Base-by-base conservation (phyloP, 1,140 invertebrate species). In the Trichonephila inaurata region DNA sequence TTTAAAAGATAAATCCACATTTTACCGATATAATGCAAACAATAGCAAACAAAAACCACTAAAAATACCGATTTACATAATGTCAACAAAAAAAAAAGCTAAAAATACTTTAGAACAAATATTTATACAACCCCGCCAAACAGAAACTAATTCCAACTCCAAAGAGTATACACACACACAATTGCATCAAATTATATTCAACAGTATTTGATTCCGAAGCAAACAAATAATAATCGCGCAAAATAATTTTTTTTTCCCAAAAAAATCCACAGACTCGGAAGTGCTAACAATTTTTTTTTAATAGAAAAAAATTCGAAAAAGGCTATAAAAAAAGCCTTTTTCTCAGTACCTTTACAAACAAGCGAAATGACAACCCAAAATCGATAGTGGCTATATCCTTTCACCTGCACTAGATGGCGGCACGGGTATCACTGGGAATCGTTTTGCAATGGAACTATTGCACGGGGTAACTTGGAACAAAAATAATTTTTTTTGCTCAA, bases 281-380 rank as follows among this genome's bases (percentile, higher is more conserved):
- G 72, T 16, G 28, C 33, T 28, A 33, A 40, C 28, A 77, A 77
- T 40, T 40, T 77, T 77, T 33, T 77, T 77, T 77, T 18, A 8
- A n/a, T 58, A 12, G 28, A 83, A 83, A 60, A 28, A 88, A 69
- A n/a, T 44, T 72, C 87, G 62, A 40, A 85, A 83, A 69, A 58
- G 24, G 10, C 60, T 62, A 33, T 89, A 89, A 89, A 89, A 88
- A 51, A 72, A 89, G 58, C 33, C 64, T 61, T 89, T 64, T 62
- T 58, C 91, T 93, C 66, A 88, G 69, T 93, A 93, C 92, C 92
- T 93, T 93, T 93, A 93, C 92, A 93, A 93, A 93, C 92, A 93
- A 93, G 51, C 60, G 64, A 72, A 92, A 64, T 82, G 92, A 93
- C 92, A 93, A 88, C 51, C 51, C 28, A 82, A 93, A 81, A 88